Evolutionary conservation across 2,888 invertebrate species (phyloP), one percentile per base, ranked within the genome.

Genomic region (Mimumesa dahlbomi): DNA sequence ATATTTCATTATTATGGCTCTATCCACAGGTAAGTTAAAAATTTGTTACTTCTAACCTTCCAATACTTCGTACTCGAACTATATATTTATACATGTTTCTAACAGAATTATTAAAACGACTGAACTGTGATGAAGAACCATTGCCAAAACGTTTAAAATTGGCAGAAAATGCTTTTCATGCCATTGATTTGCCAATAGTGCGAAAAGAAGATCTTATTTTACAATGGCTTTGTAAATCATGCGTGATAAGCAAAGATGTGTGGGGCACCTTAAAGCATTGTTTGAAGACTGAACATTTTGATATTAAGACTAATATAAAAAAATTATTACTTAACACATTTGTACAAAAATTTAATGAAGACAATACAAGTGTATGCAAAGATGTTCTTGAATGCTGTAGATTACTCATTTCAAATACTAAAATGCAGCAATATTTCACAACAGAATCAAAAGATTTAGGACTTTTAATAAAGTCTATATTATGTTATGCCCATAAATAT

Each of bases 131-230:
- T 2, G 82, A 83, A 1, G 90, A 89, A 57, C 90, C 91, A 0
- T 64, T 92, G 4, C 80, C 91, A 0, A 92, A 92, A 79, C 89
- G 92, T 5, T 85, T 92, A 1, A 91, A 91, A 73, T 85, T 92
- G 0, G 92, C 92, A 0, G 91, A 90, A 76, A 92, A 92, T 85
- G 89, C 91, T 1, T 90, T 92, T 2, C 85, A 87, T 7, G 90
- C 91, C 0, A 85, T 90, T 11, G 90, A 91, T 76, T 89, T 92
- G 42, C 90, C 91, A 0, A 85, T 91, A 0, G 87, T 89, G 2
- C 90, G 90, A 0, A 92, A 92, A 79, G 91, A 92, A 67, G 89
- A 91, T 52, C 84, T 91, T 2, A 88, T 92, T 13, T 87, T 91
- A 0, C 89, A 90, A 48, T 92, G 92, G 92, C 83, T 92, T 0